Base-by-base conservation (phyloP, 2,888 invertebrate genomes). In the Epicampocera succincta region DNA sequence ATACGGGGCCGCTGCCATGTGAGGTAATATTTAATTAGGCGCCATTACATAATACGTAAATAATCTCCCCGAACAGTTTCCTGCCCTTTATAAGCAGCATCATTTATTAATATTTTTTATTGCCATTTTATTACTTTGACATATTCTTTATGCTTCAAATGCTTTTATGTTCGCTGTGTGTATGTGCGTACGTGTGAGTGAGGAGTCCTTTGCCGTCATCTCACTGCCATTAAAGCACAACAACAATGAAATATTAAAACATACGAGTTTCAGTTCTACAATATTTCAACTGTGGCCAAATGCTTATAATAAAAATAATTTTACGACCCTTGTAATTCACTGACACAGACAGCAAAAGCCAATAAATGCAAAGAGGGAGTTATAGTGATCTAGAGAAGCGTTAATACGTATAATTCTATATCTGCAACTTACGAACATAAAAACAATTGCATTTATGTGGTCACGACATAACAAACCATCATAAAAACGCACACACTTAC, bases 401-500 rank as follows among this genome's bases (percentile, higher is more conserved):
- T 46, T 48, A 21, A 48, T 40, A 60, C 25, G 17, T 11, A 40
- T 3, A 54, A 48, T 58, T 56, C 46, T 21, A 74, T 48, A 15
- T 33, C 33, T 9, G 33, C 33, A 5, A 33, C 8, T 9, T 13
- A 46, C n/a, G 13, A 38, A 25, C 21, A 19, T 29, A 40, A 11
- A 46, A 17, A 46, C 17, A 11, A 40, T 56, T 69, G 42, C 61
- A 50, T 79, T 63, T 46, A 56, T 74, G 74, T 63, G 56, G 56
- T 61, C 74, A 58, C 63, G 58, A 69, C 50, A 75, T 74, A 58
- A 80, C 75, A 74, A 80, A 80, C 63, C 69, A 75, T 71, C 71
- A 80, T 65, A 65, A 74, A 74, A 74, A n/a, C n/a, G n/a, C n/a
- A n/a, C n/a, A n/a, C n/a, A n/a, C n/a, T n/a, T n/a, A n/a, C n/a